Evolutionary conservation across 2,888 invertebrate genomes (phyloP).

Genomic region (Nemoura dubitans): DNA sequence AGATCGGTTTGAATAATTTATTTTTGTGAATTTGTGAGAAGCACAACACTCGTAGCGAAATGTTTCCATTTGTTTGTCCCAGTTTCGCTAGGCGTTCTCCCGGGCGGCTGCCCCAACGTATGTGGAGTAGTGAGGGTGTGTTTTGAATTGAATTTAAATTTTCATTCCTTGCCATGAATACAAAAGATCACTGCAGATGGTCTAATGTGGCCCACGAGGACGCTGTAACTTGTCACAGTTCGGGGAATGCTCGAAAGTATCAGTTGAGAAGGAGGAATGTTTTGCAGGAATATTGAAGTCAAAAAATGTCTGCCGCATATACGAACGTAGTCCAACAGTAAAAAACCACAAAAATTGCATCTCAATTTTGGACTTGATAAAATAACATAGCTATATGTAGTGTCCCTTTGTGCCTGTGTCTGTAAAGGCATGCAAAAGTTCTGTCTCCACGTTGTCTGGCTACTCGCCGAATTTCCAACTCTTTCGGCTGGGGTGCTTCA

Average conservation of each 20-base stretch:
- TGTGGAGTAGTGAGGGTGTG: not conserved
- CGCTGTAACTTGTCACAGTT: not conserved
- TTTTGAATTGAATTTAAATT: not conserved
- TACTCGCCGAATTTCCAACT: not conserved
- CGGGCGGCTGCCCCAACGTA: not conserved
- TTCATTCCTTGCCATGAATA: conserved; percentile 1
- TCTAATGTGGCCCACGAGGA: not conserved
- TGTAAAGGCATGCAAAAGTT: not conserved
- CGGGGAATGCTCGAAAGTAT: not conserved
- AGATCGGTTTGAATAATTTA: not conserved
- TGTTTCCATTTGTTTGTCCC: not conserved
- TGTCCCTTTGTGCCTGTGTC: too few species aligned
- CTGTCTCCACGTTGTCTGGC: not conserved
- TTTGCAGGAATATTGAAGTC: not conserved
- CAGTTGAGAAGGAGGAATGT: not conserved
- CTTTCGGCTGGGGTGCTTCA: not conserved
- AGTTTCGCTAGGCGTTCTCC: not conserved
- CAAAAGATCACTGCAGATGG: not conserved
- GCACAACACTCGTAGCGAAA: not conserved
- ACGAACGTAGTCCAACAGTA: too few species aligned
- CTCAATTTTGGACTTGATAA: not conserved
- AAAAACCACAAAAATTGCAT: not conserved
- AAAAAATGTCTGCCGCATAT: too few species aligned
- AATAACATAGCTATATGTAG: too few species aligned
- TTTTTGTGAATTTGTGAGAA: not conserved